Percentiles rank a stretch among this genome's conserved stretches.
Evolutionary conservation across 1,140 invertebrate species (phyloP).

Genomic region (Phocides pigmalion): DNA sequence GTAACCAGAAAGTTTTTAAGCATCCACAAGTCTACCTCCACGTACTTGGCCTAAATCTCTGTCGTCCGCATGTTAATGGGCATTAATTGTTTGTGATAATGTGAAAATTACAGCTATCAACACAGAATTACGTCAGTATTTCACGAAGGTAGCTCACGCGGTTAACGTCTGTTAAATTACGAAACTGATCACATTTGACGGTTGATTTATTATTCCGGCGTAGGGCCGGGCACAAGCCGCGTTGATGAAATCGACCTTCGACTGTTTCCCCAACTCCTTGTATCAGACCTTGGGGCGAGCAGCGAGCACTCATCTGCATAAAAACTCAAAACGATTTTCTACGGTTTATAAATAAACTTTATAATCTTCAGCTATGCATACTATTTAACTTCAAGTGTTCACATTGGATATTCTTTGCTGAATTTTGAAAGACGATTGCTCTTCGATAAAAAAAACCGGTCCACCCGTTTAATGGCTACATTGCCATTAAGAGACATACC

Average conservation of each 20-base stretch:
- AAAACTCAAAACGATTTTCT: not conserved
- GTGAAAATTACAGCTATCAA: not conserved
- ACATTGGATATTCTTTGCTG: too few species aligned
- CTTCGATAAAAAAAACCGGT: too few species aligned
- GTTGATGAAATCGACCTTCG: slow-evolving; percentile 16
- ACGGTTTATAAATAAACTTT: not conserved
- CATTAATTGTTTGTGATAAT: not conserved
- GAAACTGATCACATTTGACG: slow-evolving; percentile 4
- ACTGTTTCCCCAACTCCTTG: slow-evolving; percentile 8
- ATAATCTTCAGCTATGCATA: not conserved
- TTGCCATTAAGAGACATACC: too few species aligned
- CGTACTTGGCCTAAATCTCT: too few species aligned
- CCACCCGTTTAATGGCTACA: too few species aligned
- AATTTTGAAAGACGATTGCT: too few species aligned
- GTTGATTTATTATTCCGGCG: slow-evolving; percentile 20
- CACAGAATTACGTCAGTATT: not conserved
- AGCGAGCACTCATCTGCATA: not conserved
- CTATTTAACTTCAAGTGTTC: too few species aligned
- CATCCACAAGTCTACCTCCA: too few species aligned
- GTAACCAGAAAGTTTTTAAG: too few species aligned
- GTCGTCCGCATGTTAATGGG: too few species aligned
- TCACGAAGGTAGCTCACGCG: not conserved
- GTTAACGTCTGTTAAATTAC: slow-evolving; percentile 6
- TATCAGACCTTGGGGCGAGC: not conserved
- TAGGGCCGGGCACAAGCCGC: not conserved